phyloP scores from a whole-genome alignment of 2,113 vertebrate species.

The Amblyornis subalaris region DNA sequence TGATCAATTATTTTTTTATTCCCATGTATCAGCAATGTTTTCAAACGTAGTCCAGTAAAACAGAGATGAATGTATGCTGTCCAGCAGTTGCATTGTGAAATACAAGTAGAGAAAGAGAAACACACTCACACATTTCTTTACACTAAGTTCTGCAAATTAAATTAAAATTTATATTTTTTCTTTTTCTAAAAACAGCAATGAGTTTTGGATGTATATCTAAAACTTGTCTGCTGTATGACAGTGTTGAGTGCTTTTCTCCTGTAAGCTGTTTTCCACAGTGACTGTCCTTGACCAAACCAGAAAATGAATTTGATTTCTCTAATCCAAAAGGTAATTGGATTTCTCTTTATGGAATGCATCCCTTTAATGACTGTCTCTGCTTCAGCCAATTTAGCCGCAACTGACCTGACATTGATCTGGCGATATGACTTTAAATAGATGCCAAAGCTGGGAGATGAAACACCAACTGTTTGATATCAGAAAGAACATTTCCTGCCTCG shows the following conservation, averaged over 20 bases:
- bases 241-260: neutral
- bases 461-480: conserved; percentile 37
- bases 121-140: neutral
- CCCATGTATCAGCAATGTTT: neutral
- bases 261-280: conserved; percentile 1
- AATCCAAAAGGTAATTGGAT: conserved; percentile 77
- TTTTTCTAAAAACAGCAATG: neutral
- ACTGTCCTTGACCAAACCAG: conserved; percentile 69
- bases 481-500: conserved; percentile 3
- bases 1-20: neutral
- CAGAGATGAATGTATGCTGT: neutral
- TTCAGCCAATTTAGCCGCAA: conserved; percentile 68
- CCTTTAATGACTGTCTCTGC: conserved; percentile 69
- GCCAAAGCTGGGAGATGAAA: conserved; percentile 34
- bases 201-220: neutral
- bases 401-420: conserved; percentile 70
- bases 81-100: neutral
- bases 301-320: conserved; percentile 75
- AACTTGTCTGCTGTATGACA: neutral
- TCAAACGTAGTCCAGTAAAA: neutral
- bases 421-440: conserved; percentile 68
- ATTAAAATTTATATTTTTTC: neutral
- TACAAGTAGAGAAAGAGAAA: neutral
- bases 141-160: neutral
- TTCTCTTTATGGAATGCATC: conserved; percentile 70